Evolutionary conservation across 1,140 invertebrate species (phyloP).

Genomic region (Hylaeus anthracinus): DNA sequence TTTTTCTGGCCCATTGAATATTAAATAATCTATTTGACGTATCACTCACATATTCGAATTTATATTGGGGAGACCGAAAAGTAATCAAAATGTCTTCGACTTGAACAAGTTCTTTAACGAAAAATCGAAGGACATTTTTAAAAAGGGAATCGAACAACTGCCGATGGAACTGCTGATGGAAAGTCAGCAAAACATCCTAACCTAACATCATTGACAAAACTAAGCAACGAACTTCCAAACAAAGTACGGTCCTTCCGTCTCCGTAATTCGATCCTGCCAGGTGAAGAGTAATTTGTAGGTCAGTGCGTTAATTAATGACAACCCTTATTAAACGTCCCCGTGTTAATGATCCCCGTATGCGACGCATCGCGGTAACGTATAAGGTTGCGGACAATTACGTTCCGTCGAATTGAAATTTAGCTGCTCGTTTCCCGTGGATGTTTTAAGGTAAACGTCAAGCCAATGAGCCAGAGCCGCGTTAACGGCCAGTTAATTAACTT

Average conservation of each 20-base stretch:
- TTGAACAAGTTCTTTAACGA: no score
- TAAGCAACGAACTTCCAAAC: no score
- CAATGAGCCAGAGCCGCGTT: conserved; percentile 59
- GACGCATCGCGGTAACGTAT: conserved; percentile 56
- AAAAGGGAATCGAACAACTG: no score
- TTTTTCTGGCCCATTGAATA: no score
- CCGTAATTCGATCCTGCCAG: background rate
- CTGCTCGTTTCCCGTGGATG: conserved; percentile 46
- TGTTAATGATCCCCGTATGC: conserved; percentile 62
- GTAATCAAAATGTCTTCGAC: no score
- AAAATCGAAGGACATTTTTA: no score
- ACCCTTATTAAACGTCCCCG: conserved; percentile 68
- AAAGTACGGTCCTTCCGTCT: background rate
- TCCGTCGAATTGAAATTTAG: conserved; percentile 70
- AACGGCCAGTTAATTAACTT: conserved; percentile 70
- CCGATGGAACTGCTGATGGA: no score
- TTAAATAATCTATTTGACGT: no score
- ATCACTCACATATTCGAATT: no score
- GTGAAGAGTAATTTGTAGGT: conserved; percentile 34
- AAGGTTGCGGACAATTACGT: conserved; percentile 63
- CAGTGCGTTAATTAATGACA: conserved; percentile 63
- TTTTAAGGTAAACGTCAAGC: conserved; percentile 43
- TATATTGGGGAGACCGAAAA: no score
- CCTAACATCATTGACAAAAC: no score
- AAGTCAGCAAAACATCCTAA: no score